Conservation (phyloP, 2,888 invertebrate species). For the Pachycephus smyrnensis region DNA sequence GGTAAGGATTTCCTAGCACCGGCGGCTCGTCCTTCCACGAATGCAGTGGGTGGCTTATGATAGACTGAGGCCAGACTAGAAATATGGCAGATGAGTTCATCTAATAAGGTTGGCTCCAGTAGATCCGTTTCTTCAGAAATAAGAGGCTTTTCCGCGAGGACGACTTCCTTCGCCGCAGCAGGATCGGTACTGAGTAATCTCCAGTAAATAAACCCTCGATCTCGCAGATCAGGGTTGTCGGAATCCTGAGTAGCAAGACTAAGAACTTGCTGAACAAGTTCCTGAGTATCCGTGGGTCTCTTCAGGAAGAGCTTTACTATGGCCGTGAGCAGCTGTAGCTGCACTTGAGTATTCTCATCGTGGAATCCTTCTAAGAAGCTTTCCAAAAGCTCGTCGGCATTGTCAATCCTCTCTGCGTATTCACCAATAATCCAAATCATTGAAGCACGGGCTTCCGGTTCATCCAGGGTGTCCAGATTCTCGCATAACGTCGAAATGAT, state of each 20-base stretch:
- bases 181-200: constrained; percentile 98
- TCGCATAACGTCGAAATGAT: constrained; percentile 99
- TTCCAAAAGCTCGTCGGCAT: constrained; percentile 97
- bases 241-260: constrained; percentile 92
- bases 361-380: constrained; percentile 98
- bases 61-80: constrained; percentile 98
- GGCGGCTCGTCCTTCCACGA: constrained; percentile 90
- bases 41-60: constrained; percentile 98
- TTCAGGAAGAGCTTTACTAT: constrained; percentile 99
- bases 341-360: constrained; percentile 97
- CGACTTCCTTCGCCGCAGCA: constrained; percentile 98
- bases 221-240: constrained; percentile 98
- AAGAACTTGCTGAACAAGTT: constrained; percentile 95
- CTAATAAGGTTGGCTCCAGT: constrained; percentile 95
- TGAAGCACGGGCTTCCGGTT: constrained; percentile 97
- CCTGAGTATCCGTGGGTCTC: constrained; percentile 97
- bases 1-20: constrained; percentile 86
- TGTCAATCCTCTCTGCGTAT: constrained; percentile 99
- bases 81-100: constrained; percentile 98
- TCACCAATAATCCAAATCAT: constrained; percentile 98
- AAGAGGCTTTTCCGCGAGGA: constrained; percentile 97
- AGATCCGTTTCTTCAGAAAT: constrained; percentile 99
- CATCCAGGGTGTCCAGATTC: constrained; percentile 97
- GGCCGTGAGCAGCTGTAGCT: constrained; percentile 95
- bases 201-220: constrained; percentile 99